Conservation (phyloP, 30 jellyfish, hydroid and myxozoan species). For the Pelagia noctiluca region DNA sequence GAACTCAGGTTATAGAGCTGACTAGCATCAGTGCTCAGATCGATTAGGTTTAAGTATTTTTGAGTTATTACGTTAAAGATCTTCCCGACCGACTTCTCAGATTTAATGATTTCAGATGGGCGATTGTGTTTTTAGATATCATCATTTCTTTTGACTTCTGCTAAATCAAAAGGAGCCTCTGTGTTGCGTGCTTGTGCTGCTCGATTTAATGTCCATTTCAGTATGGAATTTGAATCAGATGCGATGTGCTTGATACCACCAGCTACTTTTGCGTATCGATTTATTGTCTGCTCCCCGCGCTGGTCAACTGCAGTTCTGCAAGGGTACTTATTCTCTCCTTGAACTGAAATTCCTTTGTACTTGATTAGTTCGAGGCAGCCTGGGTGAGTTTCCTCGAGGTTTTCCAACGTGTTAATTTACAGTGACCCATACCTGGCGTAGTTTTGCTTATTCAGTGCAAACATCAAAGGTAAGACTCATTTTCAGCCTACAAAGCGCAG, state of each 20-base stretch:
- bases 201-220: slow-evolving; percentile 67
- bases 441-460: slow-evolving; percentile 18
- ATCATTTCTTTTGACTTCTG: slow-evolving; percentile 17
- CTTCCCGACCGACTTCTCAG: slow-evolving; percentile 22
- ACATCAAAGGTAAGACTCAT: too few species aligned
- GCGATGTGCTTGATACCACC: slow-evolving; percentile 66
- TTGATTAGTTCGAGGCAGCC: slow-evolving; percentile 17
- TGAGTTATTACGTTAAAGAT: background rate
- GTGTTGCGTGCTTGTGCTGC: slow-evolving; percentile 45
- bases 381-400: slow-evolving; percentile 20
- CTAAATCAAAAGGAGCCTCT: slow-evolving; percentile 14
- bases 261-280: slow-evolving; percentile 41
- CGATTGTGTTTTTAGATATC: background rate
- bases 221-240: slow-evolving; percentile 25
- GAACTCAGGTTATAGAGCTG: slow-evolving; percentile 48
- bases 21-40: slow-evolving; percentile 25
- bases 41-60: slow-evolving; percentile 41
- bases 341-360: slow-evolving; percentile 34
- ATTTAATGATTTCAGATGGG: slow-evolving; percentile 29
- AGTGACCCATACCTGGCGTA: slow-evolving; percentile 48
- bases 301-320: slow-evolving; percentile 55
- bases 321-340: slow-evolving; percentile 32
- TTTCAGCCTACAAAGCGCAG: too few species aligned
- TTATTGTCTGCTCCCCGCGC: slow-evolving; percentile 69
- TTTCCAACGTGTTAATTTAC: slow-evolving; percentile 22